A percentile compares a stretch with the other conserved stretches of the same genome.
phyloP scores from a whole-genome alignment of 2,113 vertebrate genomes.

The Aviceda subcristata region DNA sequence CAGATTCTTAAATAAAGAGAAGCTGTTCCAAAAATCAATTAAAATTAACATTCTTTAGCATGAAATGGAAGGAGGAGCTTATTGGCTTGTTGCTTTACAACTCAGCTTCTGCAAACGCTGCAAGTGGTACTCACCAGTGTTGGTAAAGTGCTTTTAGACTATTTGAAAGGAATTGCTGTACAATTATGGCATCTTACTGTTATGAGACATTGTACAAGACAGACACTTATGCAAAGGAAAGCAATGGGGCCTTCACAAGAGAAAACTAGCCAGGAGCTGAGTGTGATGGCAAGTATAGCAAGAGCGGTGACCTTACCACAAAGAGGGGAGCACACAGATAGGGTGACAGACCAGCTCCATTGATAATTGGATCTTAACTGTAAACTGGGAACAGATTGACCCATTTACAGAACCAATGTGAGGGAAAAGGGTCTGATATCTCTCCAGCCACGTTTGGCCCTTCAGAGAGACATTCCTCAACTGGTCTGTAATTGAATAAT shows the following conservation, averaged over 20 bases:
- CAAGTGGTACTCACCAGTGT: background rate
- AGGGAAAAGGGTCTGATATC: background rate
- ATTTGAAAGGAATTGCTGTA: background rate
- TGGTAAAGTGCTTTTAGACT: background rate
- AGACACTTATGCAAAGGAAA: background rate
- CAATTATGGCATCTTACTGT: background rate
- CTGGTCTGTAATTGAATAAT: background rate
- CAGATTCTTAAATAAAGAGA: background rate
- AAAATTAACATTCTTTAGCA: background rate
- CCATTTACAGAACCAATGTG: background rate
- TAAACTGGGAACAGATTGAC: background rate
- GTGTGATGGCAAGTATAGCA: background rate
- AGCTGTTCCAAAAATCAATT: background rate
- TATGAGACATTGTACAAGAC: background rate
- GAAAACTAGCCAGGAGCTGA: background rate
- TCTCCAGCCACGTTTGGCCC: background rate
- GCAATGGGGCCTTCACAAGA: background rate
- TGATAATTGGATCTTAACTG: background rate
- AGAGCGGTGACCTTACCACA: background rate
- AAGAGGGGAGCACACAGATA: background rate
- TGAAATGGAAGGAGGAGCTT: background rate
- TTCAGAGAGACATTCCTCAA: background rate
- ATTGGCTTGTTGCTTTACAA: background rate
- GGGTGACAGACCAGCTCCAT: background rate
- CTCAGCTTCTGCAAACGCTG: background rate